Percentiles rank a stretch among this genome's conserved stretches.
These are phyloP conservation scores for Apoda limacodes DNA, from an alignment of 2,888 invertebrate species.

Conservation along the genomic window DNA sequence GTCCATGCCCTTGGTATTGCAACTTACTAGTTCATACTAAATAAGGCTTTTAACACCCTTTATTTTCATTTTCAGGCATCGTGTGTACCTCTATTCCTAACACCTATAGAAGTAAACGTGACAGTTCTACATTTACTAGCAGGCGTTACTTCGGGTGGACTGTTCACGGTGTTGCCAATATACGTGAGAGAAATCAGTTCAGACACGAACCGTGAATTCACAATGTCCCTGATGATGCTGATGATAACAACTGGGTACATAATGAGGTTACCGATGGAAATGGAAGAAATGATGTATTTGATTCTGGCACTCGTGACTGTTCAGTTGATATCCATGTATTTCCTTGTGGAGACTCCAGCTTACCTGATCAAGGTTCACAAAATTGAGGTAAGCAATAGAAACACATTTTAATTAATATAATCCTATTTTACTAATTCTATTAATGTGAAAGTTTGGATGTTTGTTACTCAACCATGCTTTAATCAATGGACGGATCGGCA, in stretches of 20 bases:
- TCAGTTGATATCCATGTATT: constrained; percentile 34
- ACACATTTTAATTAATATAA: too few species aligned
- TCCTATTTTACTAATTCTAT: too few species aligned
- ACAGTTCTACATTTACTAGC: constrained; percentile 35
- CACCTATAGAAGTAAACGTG: constrained; percentile 25
- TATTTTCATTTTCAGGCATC: constrained; percentile 39
- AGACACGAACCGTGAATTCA: constrained; percentile 25
- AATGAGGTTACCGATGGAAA: constrained; percentile 28
- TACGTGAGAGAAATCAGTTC: constrained; percentile 42
- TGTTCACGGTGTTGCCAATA: constrained; percentile 40
- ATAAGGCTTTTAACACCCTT: too few species aligned
- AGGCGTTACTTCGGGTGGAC: constrained; percentile 39
- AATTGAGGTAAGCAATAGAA: constrained; percentile 41
- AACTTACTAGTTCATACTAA: too few species aligned
- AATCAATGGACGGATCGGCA: too few species aligned
- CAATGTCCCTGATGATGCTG: constrained; percentile 29
- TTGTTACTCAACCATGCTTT: too few species aligned
- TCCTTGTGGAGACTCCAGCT: constrained; percentile 41
- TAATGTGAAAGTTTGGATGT: too few species aligned
- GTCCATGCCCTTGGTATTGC: too few species aligned
- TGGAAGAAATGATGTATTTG: constrained; percentile 34
- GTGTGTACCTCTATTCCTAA: constrained; percentile 38
- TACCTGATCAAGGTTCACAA: constrained; percentile 41
- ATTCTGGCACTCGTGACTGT: constrained; percentile 36
- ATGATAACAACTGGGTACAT: constrained; percentile 41